Evolutionary conservation across 1,140 invertebrate species (phyloP).

Genomic region (Carposina sasakii): DNA sequence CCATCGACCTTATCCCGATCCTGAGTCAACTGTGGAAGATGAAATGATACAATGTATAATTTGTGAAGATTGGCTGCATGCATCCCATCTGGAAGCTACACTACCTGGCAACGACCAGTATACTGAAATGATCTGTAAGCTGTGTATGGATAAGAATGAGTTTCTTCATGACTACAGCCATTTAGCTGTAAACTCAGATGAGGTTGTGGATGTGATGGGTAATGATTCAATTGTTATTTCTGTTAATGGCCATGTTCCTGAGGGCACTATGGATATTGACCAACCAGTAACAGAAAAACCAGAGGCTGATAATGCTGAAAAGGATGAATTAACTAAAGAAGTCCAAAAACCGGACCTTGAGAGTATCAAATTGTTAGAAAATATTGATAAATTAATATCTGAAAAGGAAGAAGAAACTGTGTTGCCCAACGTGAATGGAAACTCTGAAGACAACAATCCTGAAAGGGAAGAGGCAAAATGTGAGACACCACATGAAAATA

Average conservation of each 20-base stretch:
- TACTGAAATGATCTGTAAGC: conserved; percentile 85
- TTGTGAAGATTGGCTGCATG: conserved; percentile 99
- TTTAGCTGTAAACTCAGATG: conserved; percentile 46
- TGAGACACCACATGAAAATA: conserved; percentile 5
- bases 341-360: too few species aligned
- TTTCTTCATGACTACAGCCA: conserved; percentile 84
- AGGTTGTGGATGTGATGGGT: too few species aligned
- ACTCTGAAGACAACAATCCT: too few species aligned
- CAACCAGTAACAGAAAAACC: too few species aligned
- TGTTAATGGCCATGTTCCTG: too few species aligned
- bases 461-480: too few species aligned
- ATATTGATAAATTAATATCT: too few species aligned
- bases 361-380: too few species aligned
- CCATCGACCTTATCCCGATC: conserved; percentile 95
- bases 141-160: conserved; percentile 81
- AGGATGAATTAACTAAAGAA: too few species aligned
- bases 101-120: conserved; percentile 77
- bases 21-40: conserved; percentile 84
- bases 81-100: conserved; percentile 80
- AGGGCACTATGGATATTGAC: too few species aligned
- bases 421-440: conserved; percentile 13
- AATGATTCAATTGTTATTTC: too few species aligned
- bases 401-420: too few species aligned
- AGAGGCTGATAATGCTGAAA: conserved; percentile 45
- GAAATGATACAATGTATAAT: conserved; percentile 97